Base-by-base conservation (phyloP, 2,113 vertebrate genomes). In the Dissostichus mawsoni region DNA sequence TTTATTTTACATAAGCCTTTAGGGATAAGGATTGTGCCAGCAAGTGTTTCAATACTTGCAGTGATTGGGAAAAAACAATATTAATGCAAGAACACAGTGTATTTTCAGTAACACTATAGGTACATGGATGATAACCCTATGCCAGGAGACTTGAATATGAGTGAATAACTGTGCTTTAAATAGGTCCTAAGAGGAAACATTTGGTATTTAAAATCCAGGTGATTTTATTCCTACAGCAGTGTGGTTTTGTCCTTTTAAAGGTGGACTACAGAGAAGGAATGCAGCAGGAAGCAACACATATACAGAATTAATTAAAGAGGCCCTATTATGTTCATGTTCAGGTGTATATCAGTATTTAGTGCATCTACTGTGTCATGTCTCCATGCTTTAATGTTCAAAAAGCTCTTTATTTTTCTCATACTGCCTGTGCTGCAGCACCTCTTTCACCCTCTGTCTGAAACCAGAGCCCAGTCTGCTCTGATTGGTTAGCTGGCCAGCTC, bases 11-110 rank as follows among this genome's bases (percentile, higher is more conserved):
- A 88, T 70, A 45, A 65, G 76, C 65, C 61, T 74, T 72, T 29
- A 80, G 20, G 69, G 50, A 84, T 90, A 89, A 25, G 80, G 63
- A 79, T 71, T 85, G 74, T 80, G 75, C 83, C 80, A 63, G 69
- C 47, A 86, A 41, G 71, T 61, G 63, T 75, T 78, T 78, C 53
- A 81, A 72, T 84, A 75, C 51, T 80, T 84, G 65, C 25, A 71
- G 44, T 78, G 64, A 80, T 82, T 74, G 57, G 47, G 67, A 56
- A 23, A 52, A 12, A 75, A 59, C 36, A 1, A 50, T 36, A 41
- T 52, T 1, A 62, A 68, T 36, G 17, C n/a, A 66, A 68, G 25
- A 23, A 73, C 58, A 79, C 48, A 45, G 36, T 51, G 41, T 78
- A 57, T 61, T 80, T 81, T 66, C 70, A 41, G 80, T 56, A 82